A percentile compares a stretch with the other conserved stretches of the same genome.
Evolutionary conservation across 1,140 invertebrate species (phyloP).

Genomic region (Saccostrea glomerata): DNA sequence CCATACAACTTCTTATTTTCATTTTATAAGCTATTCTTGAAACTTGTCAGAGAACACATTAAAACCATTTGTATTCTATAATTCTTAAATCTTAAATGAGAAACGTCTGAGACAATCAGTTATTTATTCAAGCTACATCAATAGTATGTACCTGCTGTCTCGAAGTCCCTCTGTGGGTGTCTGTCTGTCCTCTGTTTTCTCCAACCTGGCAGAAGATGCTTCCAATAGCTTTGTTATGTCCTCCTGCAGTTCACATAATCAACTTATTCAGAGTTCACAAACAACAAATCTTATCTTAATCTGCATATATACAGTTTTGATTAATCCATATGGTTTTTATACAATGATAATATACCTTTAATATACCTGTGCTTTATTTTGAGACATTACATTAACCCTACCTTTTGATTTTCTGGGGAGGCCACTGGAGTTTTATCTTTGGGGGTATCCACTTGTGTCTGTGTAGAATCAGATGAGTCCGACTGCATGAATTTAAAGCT

Average conservation of each 20-base stretch:
- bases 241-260: slow-evolving; percentile 46
- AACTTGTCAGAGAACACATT: no score
- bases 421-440: slow-evolving; percentile 39
- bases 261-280: not conserved
- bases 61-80: no score
- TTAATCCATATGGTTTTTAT: no score
- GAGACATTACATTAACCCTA: slow-evolving; percentile 14
- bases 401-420: slow-evolving; percentile 8
- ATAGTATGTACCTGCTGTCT: not conserved
- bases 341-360: no score
- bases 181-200: slow-evolving; percentile 56
- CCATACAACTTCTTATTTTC: no score
- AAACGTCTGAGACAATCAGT: no score
- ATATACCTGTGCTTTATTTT: no score
- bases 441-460: slow-evolving; percentile 20
- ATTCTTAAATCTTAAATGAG: no score
- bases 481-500: slow-evolving; percentile 91
- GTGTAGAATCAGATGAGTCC: slow-evolving; percentile 58
- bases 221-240: slow-evolving; percentile 72
- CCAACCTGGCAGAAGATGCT: slow-evolving; percentile 71
- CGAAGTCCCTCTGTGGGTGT: slow-evolving; percentile 2
- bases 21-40: no score
- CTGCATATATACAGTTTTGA: no score
- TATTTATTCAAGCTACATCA: no score
- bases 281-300: no score